Evolutionary conservation across 1,140 invertebrate genomes (phyloP).

Genomic region (Drosophila repleta): DNA sequence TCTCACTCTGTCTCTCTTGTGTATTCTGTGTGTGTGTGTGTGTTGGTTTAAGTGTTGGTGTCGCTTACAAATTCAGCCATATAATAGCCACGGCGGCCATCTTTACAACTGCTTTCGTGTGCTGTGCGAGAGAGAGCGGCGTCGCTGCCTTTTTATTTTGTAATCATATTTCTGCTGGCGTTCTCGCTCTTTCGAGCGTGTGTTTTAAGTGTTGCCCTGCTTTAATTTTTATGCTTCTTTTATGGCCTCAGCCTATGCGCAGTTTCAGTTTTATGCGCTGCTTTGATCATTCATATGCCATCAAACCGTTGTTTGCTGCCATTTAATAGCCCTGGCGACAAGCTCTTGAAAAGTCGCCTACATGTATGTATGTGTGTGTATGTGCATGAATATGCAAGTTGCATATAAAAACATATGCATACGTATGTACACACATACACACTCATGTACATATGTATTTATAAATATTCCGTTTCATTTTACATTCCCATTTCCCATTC

Average conservation of each 20-base stretch:
- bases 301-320: slow-evolving; percentile 36
- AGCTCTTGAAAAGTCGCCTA: slow-evolving; percentile 23
- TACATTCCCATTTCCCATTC: neutral
- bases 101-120: slow-evolving; percentile 68
- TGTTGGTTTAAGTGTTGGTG: slow-evolving; percentile 28
- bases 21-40: slow-evolving; percentile 21
- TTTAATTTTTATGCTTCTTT: slow-evolving; percentile 76
- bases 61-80: slow-evolving; percentile 71
- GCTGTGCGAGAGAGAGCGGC: slow-evolving; percentile 37
- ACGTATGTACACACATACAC: neutral
- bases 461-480: neutral
- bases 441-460: too few relatives aligned
- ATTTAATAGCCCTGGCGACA: slow-evolving; percentile 28
- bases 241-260: slow-evolving; percentile 44
- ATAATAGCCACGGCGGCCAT: slow-evolving; percentile 71
- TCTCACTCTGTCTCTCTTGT: slow-evolving; percentile 31
- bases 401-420: neutral
- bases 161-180: slow-evolving; percentile 59
- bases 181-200: slow-evolving; percentile 44
- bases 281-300: slow-evolving; percentile 44
- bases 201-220: slow-evolving; percentile 66
- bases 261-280: slow-evolving; percentile 37
- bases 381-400: too few relatives aligned
- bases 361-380: neutral
- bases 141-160: slow-evolving; percentile 62